Evolutionary conservation across 2,113 vertebrate species (phyloP), one percentile per base, ranked within the genome.

Genomic region (Aramus guarauna): DNA sequence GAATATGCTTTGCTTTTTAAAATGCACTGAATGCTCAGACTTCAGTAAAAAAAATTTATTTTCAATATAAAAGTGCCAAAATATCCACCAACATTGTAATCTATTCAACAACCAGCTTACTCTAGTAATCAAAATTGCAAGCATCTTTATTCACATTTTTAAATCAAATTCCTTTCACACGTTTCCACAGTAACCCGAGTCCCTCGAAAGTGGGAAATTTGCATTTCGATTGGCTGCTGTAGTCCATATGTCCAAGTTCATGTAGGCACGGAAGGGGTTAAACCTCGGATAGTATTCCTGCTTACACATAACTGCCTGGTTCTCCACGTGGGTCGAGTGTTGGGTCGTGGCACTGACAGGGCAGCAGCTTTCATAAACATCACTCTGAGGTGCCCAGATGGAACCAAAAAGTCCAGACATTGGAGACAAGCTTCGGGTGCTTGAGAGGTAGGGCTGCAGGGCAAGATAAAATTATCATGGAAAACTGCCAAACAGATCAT

Each of bases 191-290:
- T 99, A 99, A 93, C 99, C 98, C 5, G 99, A 99, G 98, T 99
- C 99, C 90, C 99, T 99, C 12, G 99, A 98, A 89, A 99, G 98
- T 41, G 99, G 99, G 48, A 99, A 99, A 96, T 98, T 99, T 75
- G 99, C 98, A 84, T 98, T 99, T 96, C 99, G 98, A 92, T 99
- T 99, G 71, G 99, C 98, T 16, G 99, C 98, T 71, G 99, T 98
- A 98, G 99, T 99, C 99, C 99, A 99, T 97, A 99, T 99, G 98
- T 99, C 99, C 98, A 99, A 98, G 97, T 99, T 99, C 99, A 99
- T 99, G 97, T 99, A 99, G 45, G 99, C 98, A 97, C 99, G 99
- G 45, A 99, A 99, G 2, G 99, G 99, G 97, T 99, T 98, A 96
- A 99, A 99, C 94, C 98, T 99, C 1, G 99, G 98, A 93, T 98